A percentile compares a stretch with the other conserved stretches of the same genome.
Conservation (phyloP, 1,140 invertebrate species). For the Drosophila busckii region DNA sequence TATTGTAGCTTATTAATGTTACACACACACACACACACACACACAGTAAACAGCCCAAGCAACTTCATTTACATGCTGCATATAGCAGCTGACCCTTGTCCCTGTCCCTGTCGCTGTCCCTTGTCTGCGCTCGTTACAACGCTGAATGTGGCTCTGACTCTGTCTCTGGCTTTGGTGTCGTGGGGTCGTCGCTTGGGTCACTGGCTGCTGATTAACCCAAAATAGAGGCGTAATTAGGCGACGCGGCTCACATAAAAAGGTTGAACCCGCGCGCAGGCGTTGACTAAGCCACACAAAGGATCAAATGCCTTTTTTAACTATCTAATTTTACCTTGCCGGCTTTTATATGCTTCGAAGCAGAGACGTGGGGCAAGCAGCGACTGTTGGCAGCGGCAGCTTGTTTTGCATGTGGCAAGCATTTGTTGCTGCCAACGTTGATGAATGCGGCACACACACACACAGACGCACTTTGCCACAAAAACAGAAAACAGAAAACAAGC, state of each 20-base stretch:
- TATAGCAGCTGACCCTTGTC: constrained; percentile 42
- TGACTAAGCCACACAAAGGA: constrained; percentile 42
- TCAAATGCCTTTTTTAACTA: constrained; percentile 60
- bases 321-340: constrained; percentile 57
- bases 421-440: constrained; percentile 36
- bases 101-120: no score
- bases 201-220: constrained; percentile 53
- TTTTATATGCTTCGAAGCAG: constrained; percentile 22
- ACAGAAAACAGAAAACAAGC: constrained; percentile 2
- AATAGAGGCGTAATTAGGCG: constrained; percentile 69
- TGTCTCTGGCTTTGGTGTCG: constrained; percentile 1
- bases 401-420: constrained; percentile 38
- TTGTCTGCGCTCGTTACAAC: no score
- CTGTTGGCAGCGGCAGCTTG: constrained; percentile 30
- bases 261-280: constrained; percentile 15
- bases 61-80: constrained; percentile 32
- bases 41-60: no score
- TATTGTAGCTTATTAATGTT: no score
- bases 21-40: no score
- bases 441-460: constrained; percentile 13
- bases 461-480: constrained; percentile 19
- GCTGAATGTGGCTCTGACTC: no score
- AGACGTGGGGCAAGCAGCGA: constrained; percentile 27
- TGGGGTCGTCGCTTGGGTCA: constrained; percentile 5
- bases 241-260: constrained; percentile 24